Evolutionary conservation across 1,140 invertebrate species (phyloP), one percentile per base, ranked within the genome.

Genomic region (Leptopilina boulardi): DNA sequence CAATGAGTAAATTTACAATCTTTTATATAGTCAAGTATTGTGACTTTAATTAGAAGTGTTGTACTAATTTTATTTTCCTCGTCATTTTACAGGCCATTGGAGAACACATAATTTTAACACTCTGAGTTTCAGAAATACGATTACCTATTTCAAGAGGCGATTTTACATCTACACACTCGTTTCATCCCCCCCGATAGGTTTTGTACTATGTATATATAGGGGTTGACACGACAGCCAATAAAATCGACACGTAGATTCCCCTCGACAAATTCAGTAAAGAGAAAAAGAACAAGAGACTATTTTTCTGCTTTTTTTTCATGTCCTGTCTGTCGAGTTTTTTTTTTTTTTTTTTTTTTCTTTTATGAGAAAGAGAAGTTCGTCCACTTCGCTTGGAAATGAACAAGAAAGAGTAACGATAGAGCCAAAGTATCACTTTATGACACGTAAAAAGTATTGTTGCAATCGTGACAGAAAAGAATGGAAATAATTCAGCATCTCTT

Each of bases 401-500:
- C 75, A 76, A 73, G 77, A 77, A 76, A 75, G 79, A 54, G n/a
- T n/a, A 80, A 80, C 73, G 79, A 77, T 38, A 38, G 41, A 59
- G 70, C 80, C 54, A 76, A 66, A 73, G 80, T 80, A 82, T 80
- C 81, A 79, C 79, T 87, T 89, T 89, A 90, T 87, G 86, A 86
- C 77, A 83, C 86, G 84, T 90, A 87, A 89, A n/a, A 90, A 87
- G 87, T 84, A 87, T 88, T 84, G 86, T 85, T 84, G 83, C 82
- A 82, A n/a, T 84, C 77, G 82, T 84, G 75, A 77, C 73, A 77
- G 76, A 77, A 77, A 88, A 86, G 88, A 88, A 89, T 87, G 84
- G 84, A 85, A 89, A 90, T 89, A 89, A 89, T 90, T 90, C 85
- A 89, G 82, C 75, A 72, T 77, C 11, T 72, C 82, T 84, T 38